phyloP scores from a whole-genome alignment of 2,888 invertebrate species.

The Limnephilus marmoratus region DNA sequence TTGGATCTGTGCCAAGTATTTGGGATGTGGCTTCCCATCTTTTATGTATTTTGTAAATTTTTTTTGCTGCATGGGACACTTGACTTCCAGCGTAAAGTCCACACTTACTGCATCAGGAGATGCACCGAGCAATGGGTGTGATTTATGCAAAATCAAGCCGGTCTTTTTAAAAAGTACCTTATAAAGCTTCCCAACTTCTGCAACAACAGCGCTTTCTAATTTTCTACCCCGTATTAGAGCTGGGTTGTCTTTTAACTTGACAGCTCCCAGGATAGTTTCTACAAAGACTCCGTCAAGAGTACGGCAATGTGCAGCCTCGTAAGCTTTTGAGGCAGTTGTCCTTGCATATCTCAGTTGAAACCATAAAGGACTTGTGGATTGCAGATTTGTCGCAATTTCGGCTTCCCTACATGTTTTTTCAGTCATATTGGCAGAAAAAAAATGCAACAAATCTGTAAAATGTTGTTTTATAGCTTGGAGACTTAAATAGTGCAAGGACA shows the following conservation, averaged over 20 bases:
- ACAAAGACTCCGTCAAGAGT: neutral
- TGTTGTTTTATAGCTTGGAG: too few species aligned
- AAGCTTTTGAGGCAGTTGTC: neutral
- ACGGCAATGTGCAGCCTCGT: slow-evolving; percentile 18
- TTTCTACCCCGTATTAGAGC: too few species aligned
- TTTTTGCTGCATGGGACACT: neutral
- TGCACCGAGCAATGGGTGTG: neutral
- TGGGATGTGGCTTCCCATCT: neutral
- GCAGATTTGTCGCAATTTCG: too few species aligned
- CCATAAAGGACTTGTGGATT: neutral
- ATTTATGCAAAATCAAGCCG: neutral
- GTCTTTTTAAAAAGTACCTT: neutral
- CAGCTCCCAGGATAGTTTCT: neutral
- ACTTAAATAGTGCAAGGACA: neutral
- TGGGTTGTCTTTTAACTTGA: too few species aligned
- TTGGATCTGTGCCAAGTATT: neutral
- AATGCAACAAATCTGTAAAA: neutral
- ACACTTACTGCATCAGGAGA: neutral
- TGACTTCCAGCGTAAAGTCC: neutral
- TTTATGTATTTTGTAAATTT: neutral
- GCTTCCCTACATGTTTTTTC: too few species aligned
- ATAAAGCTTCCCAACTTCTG: too few species aligned
- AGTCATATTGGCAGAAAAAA: neutral
- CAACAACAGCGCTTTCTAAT: too few species aligned
- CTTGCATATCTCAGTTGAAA: neutral